phyloP scores from a whole-genome alignment of 1,140 invertebrate species.

The Zophobas atratus region DNA sequence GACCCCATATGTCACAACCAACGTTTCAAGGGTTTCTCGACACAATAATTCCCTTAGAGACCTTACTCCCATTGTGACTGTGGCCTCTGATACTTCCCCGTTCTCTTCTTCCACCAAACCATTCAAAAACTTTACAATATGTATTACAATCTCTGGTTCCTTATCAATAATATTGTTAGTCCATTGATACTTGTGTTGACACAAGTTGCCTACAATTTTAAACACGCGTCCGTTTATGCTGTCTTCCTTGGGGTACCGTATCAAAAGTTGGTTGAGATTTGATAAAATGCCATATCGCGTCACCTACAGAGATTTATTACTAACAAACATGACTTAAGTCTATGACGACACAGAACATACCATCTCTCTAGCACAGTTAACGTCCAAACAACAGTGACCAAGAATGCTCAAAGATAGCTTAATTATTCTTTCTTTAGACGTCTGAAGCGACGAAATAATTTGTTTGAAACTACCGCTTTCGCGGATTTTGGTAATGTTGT shows the following conservation, averaged over 20 bases:
- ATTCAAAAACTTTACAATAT: slow-evolving; percentile 59
- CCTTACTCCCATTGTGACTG: slow-evolving; percentile 58
- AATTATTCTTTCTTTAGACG: slow-evolving; percentile 64
- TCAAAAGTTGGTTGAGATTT: slow-evolving; percentile 59
- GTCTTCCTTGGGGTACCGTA: slow-evolving; percentile 61
- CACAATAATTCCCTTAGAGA: slow-evolving; percentile 58
- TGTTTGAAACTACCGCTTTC: slow-evolving; percentile 58
- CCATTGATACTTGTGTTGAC: slow-evolving; percentile 60
- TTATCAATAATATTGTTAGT: slow-evolving; percentile 58
- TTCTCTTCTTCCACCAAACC: slow-evolving; percentile 49
- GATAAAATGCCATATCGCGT: slow-evolving; percentile 58
- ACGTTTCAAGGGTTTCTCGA: slow-evolving; percentile 49
- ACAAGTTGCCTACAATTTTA: slow-evolving; percentile 65
- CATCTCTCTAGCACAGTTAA: slow-evolving; percentile 62
- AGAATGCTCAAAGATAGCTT: slow-evolving; percentile 73
- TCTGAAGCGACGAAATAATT: slow-evolving; percentile 64
- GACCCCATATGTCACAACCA: slow-evolving; percentile 60
- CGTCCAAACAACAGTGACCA: slow-evolving; percentile 73
- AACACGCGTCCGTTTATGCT: slow-evolving; percentile 64
- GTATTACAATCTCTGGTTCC: slow-evolving; percentile 59
- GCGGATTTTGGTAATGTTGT: slow-evolving; percentile 58
- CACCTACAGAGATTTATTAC: background rate
- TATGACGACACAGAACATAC: slow-evolving; percentile 54
- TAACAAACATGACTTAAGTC: background rate
- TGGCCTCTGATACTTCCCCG: slow-evolving; percentile 57